phyloP scores from a whole-genome alignment of 2,888 invertebrate species.

The Parnassius glacialis region DNA sequence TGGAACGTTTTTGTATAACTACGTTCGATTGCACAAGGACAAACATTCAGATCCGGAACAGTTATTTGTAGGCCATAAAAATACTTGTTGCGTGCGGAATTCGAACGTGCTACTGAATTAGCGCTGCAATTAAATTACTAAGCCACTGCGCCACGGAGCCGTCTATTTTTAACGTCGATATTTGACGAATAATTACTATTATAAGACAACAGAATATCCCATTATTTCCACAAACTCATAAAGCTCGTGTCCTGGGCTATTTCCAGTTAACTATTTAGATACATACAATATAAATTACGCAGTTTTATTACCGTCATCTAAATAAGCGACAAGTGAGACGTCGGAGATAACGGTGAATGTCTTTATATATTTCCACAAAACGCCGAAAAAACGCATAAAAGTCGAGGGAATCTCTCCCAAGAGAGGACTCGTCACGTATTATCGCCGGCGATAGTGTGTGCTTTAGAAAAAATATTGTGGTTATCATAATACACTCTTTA shows the following conservation, averaged over 20 bases:
- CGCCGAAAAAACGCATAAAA: slow-evolving; percentile 24
- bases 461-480: slow-evolving; percentile 45
- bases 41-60: too few species aligned
- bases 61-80: too few species aligned
- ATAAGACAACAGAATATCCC: not conserved
- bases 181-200: too few species aligned
- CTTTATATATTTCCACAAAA: slow-evolving; percentile 23
- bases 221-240: not conserved
- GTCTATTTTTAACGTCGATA: too few species aligned
- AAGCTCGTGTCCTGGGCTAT: not conserved
- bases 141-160: too few species aligned
- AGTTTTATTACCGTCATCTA: slow-evolving; percentile 12
- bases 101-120: too few species aligned
- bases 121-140: too few species aligned
- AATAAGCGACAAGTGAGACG: slow-evolving; percentile 8
- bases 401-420: slow-evolving; percentile 44
- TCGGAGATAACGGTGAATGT: slow-evolving; percentile 14
- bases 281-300: slow-evolving; percentile 12
- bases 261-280: slow-evolving; percentile 15
- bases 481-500: slow-evolving; percentile 44
- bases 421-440: slow-evolving; percentile 42
- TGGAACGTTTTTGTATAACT: too few species aligned
- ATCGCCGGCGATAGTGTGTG: slow-evolving; percentile 38
- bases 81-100: too few species aligned
- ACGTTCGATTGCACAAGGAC: too few species aligned